Evolutionary conservation across 2,888 invertebrate species (phyloP), one percentile per base, ranked within the genome.

Genomic region (Ellobium chinense): DNA sequence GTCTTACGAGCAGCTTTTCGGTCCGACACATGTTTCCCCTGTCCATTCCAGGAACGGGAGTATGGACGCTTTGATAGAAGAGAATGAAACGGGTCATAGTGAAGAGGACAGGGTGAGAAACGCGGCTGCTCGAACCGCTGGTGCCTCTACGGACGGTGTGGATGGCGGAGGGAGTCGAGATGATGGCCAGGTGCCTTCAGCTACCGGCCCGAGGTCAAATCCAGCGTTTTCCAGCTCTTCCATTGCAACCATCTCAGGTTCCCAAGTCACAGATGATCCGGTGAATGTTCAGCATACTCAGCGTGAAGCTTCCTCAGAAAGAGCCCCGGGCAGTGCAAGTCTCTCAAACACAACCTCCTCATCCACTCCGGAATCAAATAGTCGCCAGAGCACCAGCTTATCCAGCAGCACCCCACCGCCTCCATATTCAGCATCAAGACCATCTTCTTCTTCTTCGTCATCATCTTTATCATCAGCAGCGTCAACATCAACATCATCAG

Each of bases 1-100:
- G n/a, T 46, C 84, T 7, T 84, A 84, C 56, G 84, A 84, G 31
- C 77, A 81, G 63, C 80, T 84, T n/a, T 84, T 84, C 37, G 84
- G 82, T 34, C 29, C 39, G 3, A 70, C 39, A 12, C 39, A 70
- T 29, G 58, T 34, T 37, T 66, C 76, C n/a, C n/a, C 46, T 4
- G 21, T 75, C 12, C 76, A 76, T 36, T 70, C 80, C 37, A 56
- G 76, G 18, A 69, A 70, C 60, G 54, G 65, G 70, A 75, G 81
- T 4, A 27, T 76, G 58, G 70, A 69, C 37, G 58, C 62, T 3
- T 63, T 75, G n/a, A 63, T 75, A 21, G 69, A 74, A 14, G 74
- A 73, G 34, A 60, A 74, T n/a, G 74, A 80, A 27, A 29, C 0
- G 7, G 39, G 39, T 14, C 18, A 0, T 0, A 18, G 18, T 14